Conservation (phyloP, 1,140 invertebrate genomes). For the Uloborus diversus region DNA sequence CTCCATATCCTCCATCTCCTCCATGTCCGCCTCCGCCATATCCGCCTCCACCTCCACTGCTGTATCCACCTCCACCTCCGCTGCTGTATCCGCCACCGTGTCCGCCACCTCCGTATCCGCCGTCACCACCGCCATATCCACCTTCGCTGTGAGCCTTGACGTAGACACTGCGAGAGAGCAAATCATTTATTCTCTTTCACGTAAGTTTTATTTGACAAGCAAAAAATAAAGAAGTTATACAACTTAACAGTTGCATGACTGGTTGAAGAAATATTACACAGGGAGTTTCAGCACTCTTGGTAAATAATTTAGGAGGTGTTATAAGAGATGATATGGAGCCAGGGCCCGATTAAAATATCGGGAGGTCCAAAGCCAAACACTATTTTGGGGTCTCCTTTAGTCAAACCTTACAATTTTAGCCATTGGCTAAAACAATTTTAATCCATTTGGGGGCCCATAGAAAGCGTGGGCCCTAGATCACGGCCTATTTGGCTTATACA, state of each 20-base stretch:
- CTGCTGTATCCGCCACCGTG: background rate
- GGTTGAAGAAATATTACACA: background rate
- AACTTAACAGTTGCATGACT: background rate
- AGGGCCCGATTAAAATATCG: slow-evolving; percentile 2
- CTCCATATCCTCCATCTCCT: slow-evolving; percentile 12
- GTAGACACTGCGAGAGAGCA: slow-evolving; percentile 27
- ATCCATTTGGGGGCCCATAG: background rate
- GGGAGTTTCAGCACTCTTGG: background rate
- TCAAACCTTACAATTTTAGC: background rate
- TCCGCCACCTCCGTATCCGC: slow-evolving; percentile 2
- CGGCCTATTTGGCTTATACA: no score
- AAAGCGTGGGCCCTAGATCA: no score
- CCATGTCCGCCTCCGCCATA: background rate
- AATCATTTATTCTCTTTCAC: background rate
- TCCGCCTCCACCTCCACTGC: background rate
- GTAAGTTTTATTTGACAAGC: background rate
- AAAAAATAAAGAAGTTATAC: background rate
- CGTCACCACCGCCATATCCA: slow-evolving; percentile 24
- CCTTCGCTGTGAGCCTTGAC: slow-evolving; percentile 45
- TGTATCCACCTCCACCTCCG: background rate
- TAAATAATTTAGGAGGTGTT: background rate
- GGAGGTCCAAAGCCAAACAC: background rate
- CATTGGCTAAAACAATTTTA: background rate
- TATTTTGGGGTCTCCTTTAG: background rate
- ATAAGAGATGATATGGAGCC: background rate